Base-by-base conservation (phyloP, 2,797 vertebrate genomes). In the Centroberyx gerrardi region DNA sequence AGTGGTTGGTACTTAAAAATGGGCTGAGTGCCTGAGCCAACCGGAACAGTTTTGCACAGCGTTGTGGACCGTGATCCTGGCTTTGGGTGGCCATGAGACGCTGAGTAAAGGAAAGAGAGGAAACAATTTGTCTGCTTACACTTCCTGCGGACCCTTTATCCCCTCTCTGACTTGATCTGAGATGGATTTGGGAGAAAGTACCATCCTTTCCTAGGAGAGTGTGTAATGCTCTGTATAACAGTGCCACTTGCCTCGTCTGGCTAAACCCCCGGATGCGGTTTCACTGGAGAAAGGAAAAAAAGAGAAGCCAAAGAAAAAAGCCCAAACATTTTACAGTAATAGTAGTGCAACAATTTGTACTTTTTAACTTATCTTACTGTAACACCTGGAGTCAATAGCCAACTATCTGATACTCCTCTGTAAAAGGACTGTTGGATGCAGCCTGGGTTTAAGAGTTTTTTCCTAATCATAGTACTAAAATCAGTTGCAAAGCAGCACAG, bases 1-100 rank as follows among this genome's bases (percentile, higher is more conserved):
- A 84, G 83, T 56, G 40, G 74, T 81, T 72, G 83, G 81, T 78
- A 28, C 80, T 86, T 81, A 51, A 85, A 88, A 83, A 82, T 61
- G 71, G 68, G 60, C 67, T 82, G 58, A 31, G 63, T 54, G 65
- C 74, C 80, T 85, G 62, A 76, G 68, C 82, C 64, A 80, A 78
- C 76, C 68, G 60, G 54, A 86, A 73, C 15, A 42, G 49, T 83
- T 74, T 80, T 71, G 59, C 33, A 49, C 38, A 79, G 70, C 48
- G 1, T 51, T 63, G 72, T 79, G 75, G 58, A 70, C 75, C 15
- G 3, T 68, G 58, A 85, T 85, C 71, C 46, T 63, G 59, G 28
- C 66, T 31, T 68, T 75, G 54, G 38, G 62, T 68, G 75, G 76
- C 62, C 52, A 48, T 38, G 61, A 64, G 59, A 60, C 44, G 31